Evolutionary conservation across 2,888 invertebrate genomes (phyloP).

Genomic region (Acleris cristana): DNA sequence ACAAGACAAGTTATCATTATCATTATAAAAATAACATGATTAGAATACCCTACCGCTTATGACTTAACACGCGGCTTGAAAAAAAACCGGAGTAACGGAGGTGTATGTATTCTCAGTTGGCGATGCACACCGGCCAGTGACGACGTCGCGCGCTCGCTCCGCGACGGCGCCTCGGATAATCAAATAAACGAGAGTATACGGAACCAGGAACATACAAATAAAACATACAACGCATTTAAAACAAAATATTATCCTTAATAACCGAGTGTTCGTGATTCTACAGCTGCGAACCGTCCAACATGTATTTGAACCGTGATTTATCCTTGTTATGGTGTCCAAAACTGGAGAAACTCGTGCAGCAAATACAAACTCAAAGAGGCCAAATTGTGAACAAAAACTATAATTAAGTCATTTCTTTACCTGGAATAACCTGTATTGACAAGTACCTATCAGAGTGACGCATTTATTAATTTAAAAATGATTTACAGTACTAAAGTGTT

Average conservation of each 20-base stretch:
- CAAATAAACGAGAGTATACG: no score
- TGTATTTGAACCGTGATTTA: slow-evolving; percentile 4
- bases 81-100: not conserved
- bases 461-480: slow-evolving; percentile 12
- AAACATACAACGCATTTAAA: no score
- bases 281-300: slow-evolving; percentile 6
- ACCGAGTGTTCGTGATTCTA: slow-evolving; percentile 1
- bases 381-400: slow-evolving; percentile 6
- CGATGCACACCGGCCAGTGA: no score
- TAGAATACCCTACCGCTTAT: not conserved
- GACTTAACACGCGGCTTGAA: not conserved
- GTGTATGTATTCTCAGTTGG: no score
- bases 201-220: no score
- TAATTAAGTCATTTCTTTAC: not conserved
- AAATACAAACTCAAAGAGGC: slow-evolving; percentile 28
- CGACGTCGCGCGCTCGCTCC: no score
- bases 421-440: not conserved
- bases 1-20: no score
- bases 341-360: slow-evolving; percentile 16
- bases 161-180: no score
- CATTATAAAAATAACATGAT: not conserved
- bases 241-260: no score
- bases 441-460: no score
- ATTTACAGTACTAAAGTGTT: slow-evolving; percentile 19
- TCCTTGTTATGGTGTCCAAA: slow-evolving; percentile 11